Evolutionary conservation across 2,113 vertebrate genomes (phyloP).

Genomic region (Halcyon malimbica): DNA sequence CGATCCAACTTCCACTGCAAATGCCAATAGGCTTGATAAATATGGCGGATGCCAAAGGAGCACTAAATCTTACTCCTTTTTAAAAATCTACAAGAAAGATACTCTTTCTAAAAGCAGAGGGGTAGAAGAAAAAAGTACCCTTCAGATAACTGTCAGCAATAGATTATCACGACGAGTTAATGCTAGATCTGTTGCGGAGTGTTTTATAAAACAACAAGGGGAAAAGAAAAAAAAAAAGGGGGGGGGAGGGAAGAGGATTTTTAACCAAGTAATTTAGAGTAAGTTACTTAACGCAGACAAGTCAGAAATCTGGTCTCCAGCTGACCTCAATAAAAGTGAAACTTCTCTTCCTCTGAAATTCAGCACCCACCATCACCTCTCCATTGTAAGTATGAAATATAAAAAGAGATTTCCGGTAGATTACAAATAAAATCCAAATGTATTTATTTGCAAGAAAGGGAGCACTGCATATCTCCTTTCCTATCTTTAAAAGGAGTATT

Average conservation of each 20-base stretch:
- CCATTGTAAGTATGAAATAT: not conserved
- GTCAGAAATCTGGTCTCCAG: not conserved
- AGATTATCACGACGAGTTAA: not conserved
- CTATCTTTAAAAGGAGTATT: not conserved
- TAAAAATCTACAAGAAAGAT: not conserved
- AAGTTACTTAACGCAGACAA: not conserved
- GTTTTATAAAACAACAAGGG: not conserved
- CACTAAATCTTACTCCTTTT: not conserved
- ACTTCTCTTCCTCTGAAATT: constrained; percentile 37
- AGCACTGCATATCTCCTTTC: not conserved
- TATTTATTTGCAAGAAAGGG: constrained; percentile 23
- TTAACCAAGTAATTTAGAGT: not conserved
- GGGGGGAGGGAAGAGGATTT: not conserved
- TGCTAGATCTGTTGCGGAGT: not conserved
- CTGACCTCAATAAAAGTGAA: constrained; percentile 46
- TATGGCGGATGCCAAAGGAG: constrained; percentile 34
- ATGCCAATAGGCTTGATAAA: constrained; percentile 21
- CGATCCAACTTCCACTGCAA: not conserved
- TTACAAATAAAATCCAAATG: constrained; percentile 1
- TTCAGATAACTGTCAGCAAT: not conserved
- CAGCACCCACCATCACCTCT: not conserved
- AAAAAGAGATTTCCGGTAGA: not conserved
- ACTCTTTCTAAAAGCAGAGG: constrained; percentile 14
- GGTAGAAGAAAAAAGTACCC: not conserved
- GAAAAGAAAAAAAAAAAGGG: not conserved